Conservation (phyloP, 2,888 invertebrate genomes). For the Dryocosmus kuriphilus region DNA sequence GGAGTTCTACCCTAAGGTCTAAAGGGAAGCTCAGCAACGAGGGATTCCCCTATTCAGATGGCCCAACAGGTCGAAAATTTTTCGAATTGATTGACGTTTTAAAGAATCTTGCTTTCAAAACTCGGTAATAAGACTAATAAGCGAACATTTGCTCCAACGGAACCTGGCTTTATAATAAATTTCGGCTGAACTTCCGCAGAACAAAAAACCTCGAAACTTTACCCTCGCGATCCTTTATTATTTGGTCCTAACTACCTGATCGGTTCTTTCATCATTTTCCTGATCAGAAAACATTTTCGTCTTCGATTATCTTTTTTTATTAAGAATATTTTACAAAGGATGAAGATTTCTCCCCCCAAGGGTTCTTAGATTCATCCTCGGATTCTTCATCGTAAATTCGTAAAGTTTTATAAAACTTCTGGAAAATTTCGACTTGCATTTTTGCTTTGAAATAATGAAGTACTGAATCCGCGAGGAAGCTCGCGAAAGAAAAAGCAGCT, state of each 20-base stretch:
- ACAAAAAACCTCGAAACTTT: not conserved
- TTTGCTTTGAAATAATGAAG: not conserved
- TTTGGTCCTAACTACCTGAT: not conserved
- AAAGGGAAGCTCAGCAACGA: not conserved
- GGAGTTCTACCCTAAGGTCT: slow-evolving; percentile 4
- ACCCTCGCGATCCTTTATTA: not conserved
- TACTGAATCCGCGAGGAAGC: too few relatives aligned
- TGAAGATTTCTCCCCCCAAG: slow-evolving; percentile 49
- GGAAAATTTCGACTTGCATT: not conserved
- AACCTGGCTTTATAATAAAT: slow-evolving; percentile 18
- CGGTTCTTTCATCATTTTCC: slow-evolving; percentile 1
- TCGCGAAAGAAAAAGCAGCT: not conserved
- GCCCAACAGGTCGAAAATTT: slow-evolving; percentile 2
- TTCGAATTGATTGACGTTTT: slow-evolving; percentile 2
- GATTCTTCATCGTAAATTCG: slow-evolving; percentile 54
- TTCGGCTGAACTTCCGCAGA: slow-evolving; percentile 4
- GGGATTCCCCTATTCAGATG: slow-evolving; percentile 10
- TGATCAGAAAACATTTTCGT: not conserved
- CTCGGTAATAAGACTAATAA: not conserved
- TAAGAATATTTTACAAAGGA: not conserved
- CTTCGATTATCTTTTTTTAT: not conserved
- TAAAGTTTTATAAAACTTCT: not conserved
- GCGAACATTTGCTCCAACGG: not conserved
- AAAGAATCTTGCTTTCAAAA: slow-evolving; percentile 11
- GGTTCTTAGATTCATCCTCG: slow-evolving; percentile 51